phyloP scores from a whole-genome alignment of 2,888 invertebrate species.

The Yponomeuta malinellus region DNA sequence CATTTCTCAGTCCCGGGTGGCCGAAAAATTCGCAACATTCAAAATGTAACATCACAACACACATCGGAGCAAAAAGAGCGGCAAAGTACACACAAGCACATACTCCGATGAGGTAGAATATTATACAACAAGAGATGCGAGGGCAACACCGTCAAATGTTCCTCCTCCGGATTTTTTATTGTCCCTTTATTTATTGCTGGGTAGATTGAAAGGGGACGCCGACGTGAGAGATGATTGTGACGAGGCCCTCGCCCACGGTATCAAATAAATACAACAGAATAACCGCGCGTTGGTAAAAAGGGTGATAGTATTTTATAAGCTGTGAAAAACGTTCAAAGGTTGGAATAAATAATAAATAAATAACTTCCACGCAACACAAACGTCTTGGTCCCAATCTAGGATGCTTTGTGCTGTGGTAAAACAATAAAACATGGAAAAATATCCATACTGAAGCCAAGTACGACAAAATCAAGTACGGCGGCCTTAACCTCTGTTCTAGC shows the following conservation, averaged over 20 bases:
- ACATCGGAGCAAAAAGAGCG: neutral
- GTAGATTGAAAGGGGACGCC: constrained; percentile 72
- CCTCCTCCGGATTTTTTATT: constrained; percentile 50
- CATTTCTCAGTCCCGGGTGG: neutral
- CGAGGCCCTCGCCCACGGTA: constrained; percentile 33
- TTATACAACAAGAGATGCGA: constrained; percentile 26
- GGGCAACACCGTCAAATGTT: constrained; percentile 43
- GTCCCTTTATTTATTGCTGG: constrained; percentile 71
- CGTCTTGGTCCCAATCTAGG: no score
- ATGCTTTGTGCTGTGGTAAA: no score
- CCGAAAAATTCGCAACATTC: neutral
- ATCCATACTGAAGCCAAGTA: no score
- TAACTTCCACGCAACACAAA: no score
- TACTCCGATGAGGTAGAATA: constrained; percentile 16
- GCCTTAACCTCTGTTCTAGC: no score
- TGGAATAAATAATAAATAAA: no score
- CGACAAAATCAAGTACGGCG: no score
- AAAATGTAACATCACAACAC: neutral
- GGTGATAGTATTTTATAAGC: neutral
- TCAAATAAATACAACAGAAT: neutral
- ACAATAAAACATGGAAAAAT: no score
- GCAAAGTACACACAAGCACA: constrained; percentile 3
- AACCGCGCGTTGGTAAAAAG: neutral
- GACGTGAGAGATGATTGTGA: constrained; percentile 53
- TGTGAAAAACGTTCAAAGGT: no score